phyloP scores from a whole-genome alignment of 2,797 vertebrate genomes.

The Discoglossus pictus region DNA sequence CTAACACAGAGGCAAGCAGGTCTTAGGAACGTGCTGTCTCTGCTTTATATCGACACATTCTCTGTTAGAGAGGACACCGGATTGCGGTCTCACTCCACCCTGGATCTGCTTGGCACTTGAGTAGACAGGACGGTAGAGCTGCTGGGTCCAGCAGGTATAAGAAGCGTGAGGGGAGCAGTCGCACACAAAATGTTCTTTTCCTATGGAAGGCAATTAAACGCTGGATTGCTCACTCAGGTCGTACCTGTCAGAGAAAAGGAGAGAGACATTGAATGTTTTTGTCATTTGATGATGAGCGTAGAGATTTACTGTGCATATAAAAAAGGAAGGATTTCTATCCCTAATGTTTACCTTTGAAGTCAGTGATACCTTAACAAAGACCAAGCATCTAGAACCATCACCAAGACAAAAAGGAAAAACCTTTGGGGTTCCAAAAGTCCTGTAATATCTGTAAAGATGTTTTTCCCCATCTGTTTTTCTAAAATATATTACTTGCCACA shows the following conservation, averaged over 20 bases:
- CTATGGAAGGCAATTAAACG: constrained; percentile 46
- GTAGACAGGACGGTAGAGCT: not conserved
- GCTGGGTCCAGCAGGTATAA: not conserved
- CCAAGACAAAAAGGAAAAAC: too few species aligned
- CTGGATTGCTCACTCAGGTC: constrained; percentile 68
- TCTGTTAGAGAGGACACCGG: constrained; percentile 1
- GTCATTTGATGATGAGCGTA: too few species aligned
- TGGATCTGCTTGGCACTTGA: not conserved
- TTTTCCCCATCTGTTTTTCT: too few species aligned
- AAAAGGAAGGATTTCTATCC: too few species aligned
- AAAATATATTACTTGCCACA: too few species aligned
- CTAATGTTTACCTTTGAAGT: too few species aligned
- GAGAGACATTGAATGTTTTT: constrained; percentile 1
- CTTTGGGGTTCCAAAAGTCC: too few species aligned
- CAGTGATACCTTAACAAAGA: too few species aligned
- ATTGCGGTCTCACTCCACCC: not conserved
- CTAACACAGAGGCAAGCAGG: not conserved
- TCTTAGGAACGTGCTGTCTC: not conserved
- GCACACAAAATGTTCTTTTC: not conserved
- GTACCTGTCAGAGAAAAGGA: constrained; percentile 73
- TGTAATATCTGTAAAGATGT: too few species aligned
- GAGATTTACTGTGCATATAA: too few species aligned
- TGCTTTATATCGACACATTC: constrained; percentile 10
- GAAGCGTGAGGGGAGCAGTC: not conserved
- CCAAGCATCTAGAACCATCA: too few species aligned